Evolutionary conservation across 2,113 vertebrate genomes (phyloP).

Genomic region (Prunella fulvescens): DNA sequence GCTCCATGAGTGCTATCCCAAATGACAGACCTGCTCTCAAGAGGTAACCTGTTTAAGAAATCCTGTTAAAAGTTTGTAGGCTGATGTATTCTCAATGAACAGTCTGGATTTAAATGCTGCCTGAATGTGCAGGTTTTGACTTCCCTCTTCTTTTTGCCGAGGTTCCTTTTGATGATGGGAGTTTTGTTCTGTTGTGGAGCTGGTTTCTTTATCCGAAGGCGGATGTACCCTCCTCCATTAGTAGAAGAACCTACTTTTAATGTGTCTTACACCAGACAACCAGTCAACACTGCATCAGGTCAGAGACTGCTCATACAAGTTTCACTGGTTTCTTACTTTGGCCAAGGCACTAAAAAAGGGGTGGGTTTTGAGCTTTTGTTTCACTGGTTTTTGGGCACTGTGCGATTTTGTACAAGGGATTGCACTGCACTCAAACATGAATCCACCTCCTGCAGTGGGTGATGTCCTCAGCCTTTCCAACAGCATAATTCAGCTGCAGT

Average conservation of each 20-base stretch:
- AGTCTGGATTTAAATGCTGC: neutral
- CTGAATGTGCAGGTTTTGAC: neutral
- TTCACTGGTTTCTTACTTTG: neutral
- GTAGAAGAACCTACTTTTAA: constrained; percentile 92
- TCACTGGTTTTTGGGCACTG: neutral
- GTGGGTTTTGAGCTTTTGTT: neutral
- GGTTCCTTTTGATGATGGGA: constrained; percentile 98
- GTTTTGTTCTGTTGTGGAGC: constrained; percentile 96
- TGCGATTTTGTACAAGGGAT: neutral
- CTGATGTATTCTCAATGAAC: neutral
- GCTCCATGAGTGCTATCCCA: neutral
- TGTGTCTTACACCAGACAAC: constrained; percentile 92
- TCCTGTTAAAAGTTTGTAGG: fast-evolving
- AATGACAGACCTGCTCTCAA: neutral
- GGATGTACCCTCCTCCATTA: constrained; percentile 90
- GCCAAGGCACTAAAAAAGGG: neutral
- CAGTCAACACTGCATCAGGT: constrained; percentile 82
- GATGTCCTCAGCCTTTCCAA: neutral
- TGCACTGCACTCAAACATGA: neutral
- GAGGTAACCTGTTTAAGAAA: neutral
- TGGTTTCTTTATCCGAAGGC: constrained; percentile 92
- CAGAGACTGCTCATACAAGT: constrained; percentile 24
- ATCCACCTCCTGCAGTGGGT: neutral
- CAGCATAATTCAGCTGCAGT: neutral
- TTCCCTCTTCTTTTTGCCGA: constrained; percentile 34